Conservation (phyloP, 2,113 vertebrate species). For the Pomatostomus ruficeps region DNA sequence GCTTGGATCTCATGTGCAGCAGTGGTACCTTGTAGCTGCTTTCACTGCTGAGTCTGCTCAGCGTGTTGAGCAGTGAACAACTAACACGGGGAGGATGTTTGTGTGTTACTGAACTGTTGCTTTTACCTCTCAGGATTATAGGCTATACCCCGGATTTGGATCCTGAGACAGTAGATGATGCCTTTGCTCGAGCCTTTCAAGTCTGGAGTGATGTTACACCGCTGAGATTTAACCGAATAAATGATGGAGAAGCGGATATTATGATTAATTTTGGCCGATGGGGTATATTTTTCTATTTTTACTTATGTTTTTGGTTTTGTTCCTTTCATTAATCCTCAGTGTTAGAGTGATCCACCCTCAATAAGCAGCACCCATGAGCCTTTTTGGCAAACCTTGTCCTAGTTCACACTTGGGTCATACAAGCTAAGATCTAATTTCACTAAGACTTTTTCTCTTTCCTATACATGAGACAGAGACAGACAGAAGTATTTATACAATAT, state of each 20-base stretch:
- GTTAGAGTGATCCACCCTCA: background rate
- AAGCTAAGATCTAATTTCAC: background rate
- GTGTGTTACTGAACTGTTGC: background rate
- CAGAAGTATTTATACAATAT: background rate
- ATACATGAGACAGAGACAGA: background rate
- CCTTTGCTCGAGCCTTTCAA: constrained; percentile 93
- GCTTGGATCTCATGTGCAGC: background rate
- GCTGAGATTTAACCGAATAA: constrained; percentile 82
- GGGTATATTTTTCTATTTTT: constrained; percentile 74
- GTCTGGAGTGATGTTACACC: constrained; percentile 97
- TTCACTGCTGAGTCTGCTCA: background rate
- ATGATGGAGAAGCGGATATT: constrained; percentile 95
- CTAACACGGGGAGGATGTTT: background rate
- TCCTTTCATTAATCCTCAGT: constrained; percentile 5
- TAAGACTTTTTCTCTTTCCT: background rate
- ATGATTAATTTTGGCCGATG: constrained; percentile 99
- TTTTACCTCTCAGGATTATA: constrained; percentile 80
- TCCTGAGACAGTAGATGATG: constrained; percentile 89
- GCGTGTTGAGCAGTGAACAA: background rate
- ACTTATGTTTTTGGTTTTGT: background rate
- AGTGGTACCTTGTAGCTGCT: background rate
- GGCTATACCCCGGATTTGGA: constrained; percentile 91
- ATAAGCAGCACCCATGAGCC: background rate
- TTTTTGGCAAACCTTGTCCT: constrained; percentile 4
- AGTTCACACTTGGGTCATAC: background rate